Evolutionary conservation across 2,797 vertebrate genomes (phyloP), one percentile per base, ranked within the genome.

Genomic region (Betta splendens): DNA sequence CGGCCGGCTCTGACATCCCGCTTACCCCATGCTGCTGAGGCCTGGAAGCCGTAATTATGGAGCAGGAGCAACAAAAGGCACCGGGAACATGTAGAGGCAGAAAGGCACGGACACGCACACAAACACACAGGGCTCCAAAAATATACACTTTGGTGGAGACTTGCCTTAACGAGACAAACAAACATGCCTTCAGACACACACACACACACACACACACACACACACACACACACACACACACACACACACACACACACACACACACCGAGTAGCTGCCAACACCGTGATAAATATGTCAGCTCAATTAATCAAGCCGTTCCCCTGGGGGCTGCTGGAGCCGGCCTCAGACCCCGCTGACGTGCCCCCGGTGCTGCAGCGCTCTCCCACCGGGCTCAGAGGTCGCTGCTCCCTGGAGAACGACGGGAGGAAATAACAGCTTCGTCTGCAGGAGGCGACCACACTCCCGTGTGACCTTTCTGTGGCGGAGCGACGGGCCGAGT

Each of bases 271-370:
- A 65, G 74, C 81, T 85, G 65, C 65, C 52, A 62, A 63, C 47
- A 39, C 55, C 36, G 56, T 80, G 77, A 85, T 91, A 90, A 92
- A 89, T 90, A 86, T 88, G 77, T 80, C 84, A 86, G 78, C 67
- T 69, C 47, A 72, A 87, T 89, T 84, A 84, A 89, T 84, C 81
- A 89, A 75, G 74, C 50, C 9, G 72, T 71, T 64, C 54, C 86
- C 89, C 83, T 60, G 61, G 76, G 84, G 80, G 52, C 45, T 75
- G 74, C 64, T 51, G 77, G 69, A 84, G 81, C 72, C 77, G 81
- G 78, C 72, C 74, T 77, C 50, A 78, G 81, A 79, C 71, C 75
- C 59, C 3, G 31, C 66, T 77, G 83, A 81, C 53, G 43, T 79
- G 63, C 69, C 85, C 80, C 66, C 66, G 71, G 57, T n/a, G 10